phyloP scores from a whole-genome alignment of 2,113 vertebrate species.

The Coryphaenoides rupestris region DNA sequence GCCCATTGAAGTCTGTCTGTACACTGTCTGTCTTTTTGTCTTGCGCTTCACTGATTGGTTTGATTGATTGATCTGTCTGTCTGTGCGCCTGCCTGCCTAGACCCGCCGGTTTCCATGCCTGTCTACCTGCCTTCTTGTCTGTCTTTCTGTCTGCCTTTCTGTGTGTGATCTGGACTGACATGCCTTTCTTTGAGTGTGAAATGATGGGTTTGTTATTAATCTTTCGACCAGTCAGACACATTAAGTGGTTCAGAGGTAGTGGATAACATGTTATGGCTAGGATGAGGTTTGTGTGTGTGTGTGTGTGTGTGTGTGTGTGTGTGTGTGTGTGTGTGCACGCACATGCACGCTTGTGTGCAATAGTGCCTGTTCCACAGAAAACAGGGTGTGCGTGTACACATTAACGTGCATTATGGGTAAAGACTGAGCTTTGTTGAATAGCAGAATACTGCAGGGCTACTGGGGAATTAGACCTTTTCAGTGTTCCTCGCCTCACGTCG shows the following conservation, averaged over 20 bases:
- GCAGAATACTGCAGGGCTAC: slow-evolving; percentile 24
- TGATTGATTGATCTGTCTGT: background rate
- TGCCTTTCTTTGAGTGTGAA: background rate
- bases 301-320: slow-evolving; percentile 9
- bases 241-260: background rate
- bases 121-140: background rate
- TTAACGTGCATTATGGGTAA: slow-evolving; percentile 10
- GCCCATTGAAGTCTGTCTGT: background rate
- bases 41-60: background rate
- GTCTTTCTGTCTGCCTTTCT: background rate
- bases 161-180: background rate
- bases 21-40: background rate
- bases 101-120: background rate
- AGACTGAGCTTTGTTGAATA: slow-evolving; percentile 43
- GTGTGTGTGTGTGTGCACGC: background rate
- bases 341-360: background rate
- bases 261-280: background rate
- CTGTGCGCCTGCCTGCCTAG: background rate
- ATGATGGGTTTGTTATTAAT: background rate
- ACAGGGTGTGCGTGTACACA: background rate
- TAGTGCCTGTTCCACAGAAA: background rate
- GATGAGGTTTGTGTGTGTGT: slow-evolving; percentile 5
- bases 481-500: slow-evolving; percentile 42
- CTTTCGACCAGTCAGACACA: background rate
- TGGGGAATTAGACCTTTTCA: slow-evolving; percentile 54